Evolutionary conservation across 2,113 vertebrate species (phyloP), one percentile per base, ranked within the genome.

Genomic region (Brachyhypopomus occidentalis): DNA sequence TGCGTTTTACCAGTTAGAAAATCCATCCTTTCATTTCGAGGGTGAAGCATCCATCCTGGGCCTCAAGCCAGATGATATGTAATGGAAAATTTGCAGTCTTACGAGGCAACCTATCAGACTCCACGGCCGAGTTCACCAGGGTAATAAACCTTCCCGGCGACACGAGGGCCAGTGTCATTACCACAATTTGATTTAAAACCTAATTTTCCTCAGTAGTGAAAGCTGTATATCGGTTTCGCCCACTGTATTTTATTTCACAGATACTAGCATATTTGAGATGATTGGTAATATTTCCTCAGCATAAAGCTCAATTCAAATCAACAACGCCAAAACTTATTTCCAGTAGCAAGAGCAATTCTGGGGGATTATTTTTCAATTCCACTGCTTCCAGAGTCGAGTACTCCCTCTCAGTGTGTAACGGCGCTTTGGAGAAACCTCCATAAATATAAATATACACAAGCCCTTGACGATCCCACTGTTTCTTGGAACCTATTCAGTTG

Each of bases 11-110:
- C 64, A 78, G 36, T 56, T 76, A 56, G 48, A 71, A 81, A 78
- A 84, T 84, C 56, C 79, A 71, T 82, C 71, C 23, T 75, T 66
- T 59, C 63, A 80, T 81, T 81, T 55, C 77, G 74, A 56, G 20
- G 59, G 73, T 69, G 74, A 41, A 12, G 45, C 45, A 81, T 78
- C 56, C 70, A 84, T 72, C 11, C 48, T 73, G 41, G 52, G 76
- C 71, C 62, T 52, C 45, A 27, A 58, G 75, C n/a, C 52, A 34
- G 22, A 23, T 77, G 67, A 72, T 41, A 36, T 72, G 12, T 48
- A 84, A 77, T 58, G 16, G 67, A 25, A 9, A 84, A 81, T 74
- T 76, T 55, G 62, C n/a, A 62, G 9, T 77, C 71, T 78, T 81
- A 48, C 30, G 67, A 69, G n/a, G n/a, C 55, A 27, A 72, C 55